Base-by-base conservation (phyloP, 2,888 invertebrate species). In the Rhagium mordax region DNA sequence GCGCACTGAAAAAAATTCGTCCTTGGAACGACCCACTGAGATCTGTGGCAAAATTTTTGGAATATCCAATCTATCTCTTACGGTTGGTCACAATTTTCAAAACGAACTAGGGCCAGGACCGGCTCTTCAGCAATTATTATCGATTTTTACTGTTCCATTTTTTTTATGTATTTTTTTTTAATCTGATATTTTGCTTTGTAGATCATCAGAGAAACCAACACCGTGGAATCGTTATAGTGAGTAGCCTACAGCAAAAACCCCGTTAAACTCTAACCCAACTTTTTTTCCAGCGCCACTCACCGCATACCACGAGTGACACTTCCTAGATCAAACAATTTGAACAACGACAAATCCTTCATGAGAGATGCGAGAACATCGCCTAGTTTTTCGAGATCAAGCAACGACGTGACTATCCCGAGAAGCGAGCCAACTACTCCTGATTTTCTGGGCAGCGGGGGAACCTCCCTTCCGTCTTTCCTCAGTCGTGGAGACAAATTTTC, bases 401-500 rank as follows among this genome's bases (percentile, higher is more conserved):
- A 18, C n/a, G n/a, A n/a, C n/a, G n/a, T n/a, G n/a, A n/a, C n/a
- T n/a, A n/a, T n/a, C n/a, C n/a, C n/a, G n/a, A n/a, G n/a, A n/a
- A n/a, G n/a, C n/a, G n/a, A n/a, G n/a, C n/a, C n/a, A n/a, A n/a
- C n/a, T n/a, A n/a, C n/a, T 18, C 27, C 57, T 1, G 33, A 33
- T 33, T 33, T 33, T 33, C 13, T 33, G 13, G 13, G 33, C 33
- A 13, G 33, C 27, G 27, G 3, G 6, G 27, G 27, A 6, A 55
- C 41, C 0, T 20, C 20, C 0, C 47, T 16, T 3, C 57, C 67
- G 8, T 67, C 67, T 6, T 67, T 67, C 24, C 8, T 57, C 10
- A 67, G 47, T 13, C 21, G 67, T 24, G 67, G 67, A 5, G 67
- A 67, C 3, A 67, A 51, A 10, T 67, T 67, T 20, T 41, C 57